Base-by-base conservation (phyloP, 2,113 vertebrate species). In the Apteryx owenii region DNA sequence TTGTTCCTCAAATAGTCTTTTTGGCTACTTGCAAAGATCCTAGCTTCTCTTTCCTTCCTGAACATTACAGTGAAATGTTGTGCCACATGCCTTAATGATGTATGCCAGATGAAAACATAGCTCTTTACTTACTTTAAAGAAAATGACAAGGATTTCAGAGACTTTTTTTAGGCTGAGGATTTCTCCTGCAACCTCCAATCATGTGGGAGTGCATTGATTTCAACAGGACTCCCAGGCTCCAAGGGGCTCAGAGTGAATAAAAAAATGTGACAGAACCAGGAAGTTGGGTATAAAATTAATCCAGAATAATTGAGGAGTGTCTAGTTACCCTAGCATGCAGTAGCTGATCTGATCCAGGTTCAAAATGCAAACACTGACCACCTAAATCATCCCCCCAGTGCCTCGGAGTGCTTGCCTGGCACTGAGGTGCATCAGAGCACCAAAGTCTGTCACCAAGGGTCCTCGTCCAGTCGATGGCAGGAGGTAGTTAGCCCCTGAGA, bases 111-210 rank as follows among this genome's bases (percentile, higher is more conserved):
- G 40, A 80, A 61, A 91, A 51, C 28, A 56, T 51, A 65, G 4
- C 4, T 80, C 5, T 82, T 87, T 46, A 38, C 14, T 76, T 60
- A n/a, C 54, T 79, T 82, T 38, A 54, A 76, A 88, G 58, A 91
- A 90, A 95, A 94, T 79, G 17, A 53, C 17, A 75, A 66, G 58
- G 33, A n/a, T 88, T 78, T 85, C 26, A 84, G 6, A 92, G 83
- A 29, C 8, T 8, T 42, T 53, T 66, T 97, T 77, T 50, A 71
- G 22, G 3, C n/a, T 64, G 23, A 60, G 12, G 23, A 38, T 16
- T 81, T 90, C 80, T 69, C 33, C 15, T 69, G 22, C 8, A 92
- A 7, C 3, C 53, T 89, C n/a, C 28, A 92, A 90, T 85, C 68
- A 75, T 8, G 11, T 78, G 36, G 19, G 56, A 8, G 23, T 64